Conservation (phyloP, 1,140 invertebrate genomes). For the Tetranychus cinnabarinus region DNA sequence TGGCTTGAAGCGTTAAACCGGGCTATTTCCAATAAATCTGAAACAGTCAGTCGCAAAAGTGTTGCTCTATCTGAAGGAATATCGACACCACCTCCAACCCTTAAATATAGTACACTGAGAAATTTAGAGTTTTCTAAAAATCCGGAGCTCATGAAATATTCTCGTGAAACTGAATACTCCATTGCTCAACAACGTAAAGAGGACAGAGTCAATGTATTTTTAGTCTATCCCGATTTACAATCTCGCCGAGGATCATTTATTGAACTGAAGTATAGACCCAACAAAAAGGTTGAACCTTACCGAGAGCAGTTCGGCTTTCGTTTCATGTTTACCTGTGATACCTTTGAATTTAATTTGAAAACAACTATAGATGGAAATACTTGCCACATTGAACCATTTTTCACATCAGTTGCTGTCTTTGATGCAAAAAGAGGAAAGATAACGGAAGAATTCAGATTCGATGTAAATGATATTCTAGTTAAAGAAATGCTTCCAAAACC, state of each 20-base stretch:
- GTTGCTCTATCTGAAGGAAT: neutral
- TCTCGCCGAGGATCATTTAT: neutral
- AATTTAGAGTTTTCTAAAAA: constrained; percentile 70
- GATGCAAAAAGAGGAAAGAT: constrained; percentile 65
- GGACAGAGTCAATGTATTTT: constrained; percentile 41
- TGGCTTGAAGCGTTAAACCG: constrained; percentile 46
- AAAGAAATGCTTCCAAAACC: constrained; percentile 28
- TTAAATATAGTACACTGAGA: constrained; percentile 42
- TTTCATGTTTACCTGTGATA: constrained; percentile 54
- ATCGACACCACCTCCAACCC: constrained; percentile 7
- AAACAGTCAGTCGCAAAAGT: constrained; percentile 29
- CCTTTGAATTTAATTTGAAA: constrained; percentile 53
- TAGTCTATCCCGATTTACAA: constrained; percentile 33
- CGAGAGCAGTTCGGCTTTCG: constrained; percentile 62
- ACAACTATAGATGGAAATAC: constrained; percentile 51
- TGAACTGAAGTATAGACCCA: constrained; percentile 2
- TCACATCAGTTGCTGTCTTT: constrained; percentile 40
- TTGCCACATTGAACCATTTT: constrained; percentile 73
- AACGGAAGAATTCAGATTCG: constrained; percentile 78
- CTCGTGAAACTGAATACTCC: constrained; percentile 61
- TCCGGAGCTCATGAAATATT: constrained; percentile 64
- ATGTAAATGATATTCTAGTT: constrained; percentile 46
- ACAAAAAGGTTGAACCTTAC: constrained; percentile 33
- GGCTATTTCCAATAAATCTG: constrained; percentile 46
- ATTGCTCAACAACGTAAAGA: constrained; percentile 53